A percentile compares a stretch with the other conserved stretches of the same genome.
Evolutionary conservation across 37 sponge, comb jelly and placozoan genomes (phyloP).

Genomic region (Cliona cf. orientalis): DNA sequence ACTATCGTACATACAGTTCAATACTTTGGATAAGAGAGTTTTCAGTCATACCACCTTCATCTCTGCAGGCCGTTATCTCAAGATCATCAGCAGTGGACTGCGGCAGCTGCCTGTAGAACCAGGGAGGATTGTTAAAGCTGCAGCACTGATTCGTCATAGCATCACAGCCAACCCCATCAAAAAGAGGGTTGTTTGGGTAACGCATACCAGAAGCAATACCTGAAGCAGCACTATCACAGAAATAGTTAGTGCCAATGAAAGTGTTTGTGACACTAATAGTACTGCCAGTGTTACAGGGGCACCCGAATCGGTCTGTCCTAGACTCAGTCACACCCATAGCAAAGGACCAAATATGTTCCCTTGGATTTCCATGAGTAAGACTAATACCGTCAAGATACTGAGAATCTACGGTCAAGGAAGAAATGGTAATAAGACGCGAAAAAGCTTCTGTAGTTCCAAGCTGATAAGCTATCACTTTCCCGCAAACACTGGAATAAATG

Average conservation of each 20-base stretch:
- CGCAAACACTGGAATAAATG: constrained; percentile 54
- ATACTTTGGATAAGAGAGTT: constrained; percentile 5
- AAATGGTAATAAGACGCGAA: not conserved
- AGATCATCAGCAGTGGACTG: constrained; percentile 13
- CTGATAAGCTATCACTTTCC: constrained; percentile 55
- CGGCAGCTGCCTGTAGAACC: constrained; percentile 30
- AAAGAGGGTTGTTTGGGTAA: constrained; percentile 33
- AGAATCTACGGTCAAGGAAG: not conserved
- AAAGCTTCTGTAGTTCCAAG: constrained; percentile 27
- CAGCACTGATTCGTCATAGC: constrained; percentile 6
- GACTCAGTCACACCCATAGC: not conserved
- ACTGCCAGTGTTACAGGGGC: not conserved
- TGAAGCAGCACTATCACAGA: constrained; percentile 13
- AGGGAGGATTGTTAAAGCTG: constrained; percentile 15
- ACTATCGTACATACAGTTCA: constrained; percentile 38
- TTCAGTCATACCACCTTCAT: constrained; percentile 12
- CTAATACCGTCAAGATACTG: constrained; percentile 38
- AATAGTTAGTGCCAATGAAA: constrained; percentile 29
- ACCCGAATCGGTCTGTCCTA: not conserved
- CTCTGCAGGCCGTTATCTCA: constrained; percentile 46
- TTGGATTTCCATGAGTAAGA: constrained; percentile 22
- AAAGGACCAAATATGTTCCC: constrained; percentile 46
- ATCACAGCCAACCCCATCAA: constrained; percentile 42
- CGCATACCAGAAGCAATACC: no score
- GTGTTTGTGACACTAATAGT: not conserved